Evolutionary conservation across 2,888 invertebrate genomes (phyloP), one percentile per base, ranked within the genome.

Genomic region (Plagiodera versicolora): DNA sequence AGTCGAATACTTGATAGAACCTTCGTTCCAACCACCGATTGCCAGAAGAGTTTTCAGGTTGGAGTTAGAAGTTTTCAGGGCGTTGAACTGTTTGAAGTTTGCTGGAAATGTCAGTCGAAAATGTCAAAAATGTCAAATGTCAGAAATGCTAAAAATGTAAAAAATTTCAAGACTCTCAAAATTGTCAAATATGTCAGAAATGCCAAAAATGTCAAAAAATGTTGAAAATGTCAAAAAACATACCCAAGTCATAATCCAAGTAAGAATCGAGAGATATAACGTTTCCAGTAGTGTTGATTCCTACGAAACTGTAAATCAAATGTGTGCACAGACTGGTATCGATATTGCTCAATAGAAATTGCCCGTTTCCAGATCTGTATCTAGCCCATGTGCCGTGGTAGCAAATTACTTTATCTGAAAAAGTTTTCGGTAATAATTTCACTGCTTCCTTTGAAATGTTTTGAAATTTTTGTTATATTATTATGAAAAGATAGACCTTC

Each of bases 301-400:
- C 92, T 24, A 86, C 84, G 73, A 94, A 94, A 0, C 87, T 80
- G 74, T 92, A 94, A 11, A 91, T 84, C 47, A 90, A 58, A 73
- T 93, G 92, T 0, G 92, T 91, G 75, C 92, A 93, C 0, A 90
- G 79, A 8, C 76, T 77, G 0, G 89, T 84, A 70, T 91, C 85
- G 44, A 92, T 87, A 61, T 89, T 70, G 9, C 83, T 81, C 0
- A 90, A 85, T 8, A 85, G 82, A 69, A 88, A 91, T 74, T 86
- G 83, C 0, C 91, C 92, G 50, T 80, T 73, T 0, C 84, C 86
- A 0, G 75, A 76, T 32, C 92, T 84, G 71, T 91, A 91, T 0
- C 85, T 85, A 0, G 92, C 84, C 92, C 92, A 92, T 10, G 88
- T 86, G 1, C 90, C 90, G 67, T 86, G 89, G 77, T 92, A 92